Percentiles rank a stretch among this genome's conserved stretches.
These are phyloP conservation scores for Rhopalosiphum nymphaeae DNA, from an alignment of 2,888 invertebrate species.

Conservation along the genomic window DNA sequence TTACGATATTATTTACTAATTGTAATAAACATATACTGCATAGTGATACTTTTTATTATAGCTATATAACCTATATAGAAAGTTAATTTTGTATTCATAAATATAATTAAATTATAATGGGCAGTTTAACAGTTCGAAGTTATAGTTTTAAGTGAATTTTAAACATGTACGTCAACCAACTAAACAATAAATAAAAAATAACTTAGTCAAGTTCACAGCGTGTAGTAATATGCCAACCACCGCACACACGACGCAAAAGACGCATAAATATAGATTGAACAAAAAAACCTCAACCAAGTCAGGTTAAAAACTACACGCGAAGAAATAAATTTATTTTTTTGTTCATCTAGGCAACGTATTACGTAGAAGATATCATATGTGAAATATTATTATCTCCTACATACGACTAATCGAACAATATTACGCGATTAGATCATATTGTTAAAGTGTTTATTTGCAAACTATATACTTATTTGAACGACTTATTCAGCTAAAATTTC, in stretches of 20 bases:
- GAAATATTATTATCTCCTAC: background rate
- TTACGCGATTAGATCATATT: background rate
- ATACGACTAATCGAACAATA: background rate
- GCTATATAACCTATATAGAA: background rate
- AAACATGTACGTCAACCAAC: background rate
- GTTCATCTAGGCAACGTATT: background rate
- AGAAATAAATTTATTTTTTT: background rate
- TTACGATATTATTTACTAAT: background rate
- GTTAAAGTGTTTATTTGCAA: background rate
- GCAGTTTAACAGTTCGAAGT: background rate
- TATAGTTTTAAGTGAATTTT: background rate
- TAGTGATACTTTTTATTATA: background rate
- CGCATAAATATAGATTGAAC: background rate
- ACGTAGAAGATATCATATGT: background rate
- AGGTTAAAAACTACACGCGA: background rate
- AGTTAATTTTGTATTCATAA: background rate
- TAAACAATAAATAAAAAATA: background rate
- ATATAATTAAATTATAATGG: background rate
- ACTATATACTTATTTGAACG: background rate
- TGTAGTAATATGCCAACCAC: background rate
- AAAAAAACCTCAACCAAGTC: background rate
- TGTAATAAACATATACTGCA: background rate
- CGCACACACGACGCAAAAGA: background rate
- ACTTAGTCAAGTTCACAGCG: background rate
- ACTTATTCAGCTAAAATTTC: constrained; percentile 31